These are phyloP conservation scores for Protobothrops mucrosquamatus DNA, from an alignment of 2,113 vertebrate species.

Conservation along the genomic window DNA sequence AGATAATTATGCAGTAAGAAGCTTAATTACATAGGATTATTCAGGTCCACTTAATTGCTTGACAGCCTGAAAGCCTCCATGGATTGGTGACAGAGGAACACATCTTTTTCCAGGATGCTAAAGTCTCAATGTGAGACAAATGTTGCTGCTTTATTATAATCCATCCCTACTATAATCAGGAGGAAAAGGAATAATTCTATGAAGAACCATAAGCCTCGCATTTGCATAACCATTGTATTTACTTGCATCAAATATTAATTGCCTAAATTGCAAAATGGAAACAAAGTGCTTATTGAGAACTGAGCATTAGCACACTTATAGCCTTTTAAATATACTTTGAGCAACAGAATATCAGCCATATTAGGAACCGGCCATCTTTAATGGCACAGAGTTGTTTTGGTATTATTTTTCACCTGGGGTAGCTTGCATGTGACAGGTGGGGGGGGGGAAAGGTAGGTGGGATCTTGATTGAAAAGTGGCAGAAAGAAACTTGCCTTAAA, in stretches of 20 bases:
- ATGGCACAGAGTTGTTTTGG: background rate
- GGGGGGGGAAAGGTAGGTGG: background rate
- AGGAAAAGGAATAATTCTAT: conserved; percentile 51
- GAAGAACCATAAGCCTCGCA: conserved; percentile 48
- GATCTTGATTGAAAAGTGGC: background rate
- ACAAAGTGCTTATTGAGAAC: conserved; percentile 19
- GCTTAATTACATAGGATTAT: conserved; percentile 81
- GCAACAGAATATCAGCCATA: background rate
- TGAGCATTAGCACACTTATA: conserved; percentile 35
- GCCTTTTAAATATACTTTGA: conserved; percentile 37
- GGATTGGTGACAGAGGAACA: conserved; percentile 57
- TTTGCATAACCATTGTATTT: conserved; percentile 41
- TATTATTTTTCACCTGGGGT: background rate
- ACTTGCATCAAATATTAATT: conserved; percentile 52
- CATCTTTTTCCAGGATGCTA: conserved; percentile 63
- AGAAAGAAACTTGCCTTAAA: background rate
- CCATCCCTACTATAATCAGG: conserved; percentile 60
- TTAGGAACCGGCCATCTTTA: background rate
- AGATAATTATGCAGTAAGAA: conserved; percentile 79
- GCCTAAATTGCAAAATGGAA: conserved; percentile 33
- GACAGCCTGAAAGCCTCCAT: conserved; percentile 69
- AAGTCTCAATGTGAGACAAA: conserved; percentile 59
- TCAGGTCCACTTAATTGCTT: conserved; percentile 80
- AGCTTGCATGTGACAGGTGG: background rate
- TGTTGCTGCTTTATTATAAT: conserved; percentile 57